Conservation (phyloP, 2,888 invertebrate species). For the Dendrolimus houi region DNA sequence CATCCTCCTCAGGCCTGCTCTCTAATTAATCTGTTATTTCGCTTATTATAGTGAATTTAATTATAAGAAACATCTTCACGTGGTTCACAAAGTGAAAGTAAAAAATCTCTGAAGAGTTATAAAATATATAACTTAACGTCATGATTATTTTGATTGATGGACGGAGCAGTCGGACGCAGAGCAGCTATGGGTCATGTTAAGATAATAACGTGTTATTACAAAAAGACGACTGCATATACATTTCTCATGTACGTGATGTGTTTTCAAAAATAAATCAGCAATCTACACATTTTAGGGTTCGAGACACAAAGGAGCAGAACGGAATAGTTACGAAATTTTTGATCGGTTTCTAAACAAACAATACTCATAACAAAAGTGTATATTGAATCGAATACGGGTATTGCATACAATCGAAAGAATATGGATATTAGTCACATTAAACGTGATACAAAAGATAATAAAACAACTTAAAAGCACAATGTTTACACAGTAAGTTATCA, state of each 20-base stretch:
- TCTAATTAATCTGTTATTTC: not conserved
- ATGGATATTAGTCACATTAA: not conserved
- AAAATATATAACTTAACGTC: slow-evolving; percentile 1
- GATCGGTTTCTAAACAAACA: too few species aligned
- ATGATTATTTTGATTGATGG: slow-evolving; percentile 37
- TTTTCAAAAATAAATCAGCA: too few species aligned
- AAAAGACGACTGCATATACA: slow-evolving; percentile 11
- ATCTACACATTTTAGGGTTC: too few species aligned
- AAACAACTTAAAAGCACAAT: not conserved
- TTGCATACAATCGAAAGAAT: not conserved
- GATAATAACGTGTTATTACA: slow-evolving; percentile 36
- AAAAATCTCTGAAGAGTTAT: not conserved
- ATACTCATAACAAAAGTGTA: too few species aligned
- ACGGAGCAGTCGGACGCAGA: slow-evolving; percentile 25
- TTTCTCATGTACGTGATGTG: not conserved
- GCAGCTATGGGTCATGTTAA: slow-evolving; percentile 29
- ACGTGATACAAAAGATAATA: not conserved
- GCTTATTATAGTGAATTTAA: not conserved
- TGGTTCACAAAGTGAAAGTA: not conserved
- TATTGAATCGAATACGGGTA: slow-evolving; percentile 8
- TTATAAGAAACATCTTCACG: slow-evolving; percentile 3
- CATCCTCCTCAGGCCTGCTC: slow-evolving; percentile 20
- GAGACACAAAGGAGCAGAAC: too few species aligned
- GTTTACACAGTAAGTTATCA: not conserved
- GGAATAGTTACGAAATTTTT: too few species aligned